Conservation (phyloP, 64 coral and sea anemone genomes). For the Montipora cactus region DNA sequence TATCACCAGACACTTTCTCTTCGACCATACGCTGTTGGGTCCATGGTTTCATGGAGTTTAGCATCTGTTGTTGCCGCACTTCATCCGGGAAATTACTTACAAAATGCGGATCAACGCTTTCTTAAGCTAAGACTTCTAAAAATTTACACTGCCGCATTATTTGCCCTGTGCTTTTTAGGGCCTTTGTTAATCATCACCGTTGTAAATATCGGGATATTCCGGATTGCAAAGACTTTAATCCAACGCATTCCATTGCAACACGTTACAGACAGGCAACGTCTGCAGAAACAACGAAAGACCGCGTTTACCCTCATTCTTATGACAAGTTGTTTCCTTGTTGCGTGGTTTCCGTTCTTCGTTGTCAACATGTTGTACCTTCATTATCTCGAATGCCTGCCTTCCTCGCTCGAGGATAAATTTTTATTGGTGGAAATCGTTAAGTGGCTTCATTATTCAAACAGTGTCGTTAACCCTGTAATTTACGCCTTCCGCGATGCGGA, state of each 20-base stretch:
- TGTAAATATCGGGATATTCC: slow-evolving; percentile 76
- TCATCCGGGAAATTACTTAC: slow-evolving; percentile 21
- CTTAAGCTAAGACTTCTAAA: slow-evolving; percentile 39
- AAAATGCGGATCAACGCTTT: not conserved
- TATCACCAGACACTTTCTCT: slow-evolving; percentile 71
- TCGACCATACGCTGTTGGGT: slow-evolving; percentile 55
- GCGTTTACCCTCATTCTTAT: slow-evolving; percentile 74
- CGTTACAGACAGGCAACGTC: not conserved
- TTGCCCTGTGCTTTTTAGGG: slow-evolving; percentile 62
- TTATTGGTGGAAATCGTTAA: slow-evolving; percentile 68
- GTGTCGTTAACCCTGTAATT: slow-evolving; percentile 77
- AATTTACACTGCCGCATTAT: slow-evolving; percentile 37
- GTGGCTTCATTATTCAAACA: slow-evolving; percentile 87
- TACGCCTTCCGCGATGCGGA: slow-evolving; percentile 82
- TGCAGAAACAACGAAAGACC: slow-evolving; percentile 71
- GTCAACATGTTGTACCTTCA: slow-evolving; percentile 67
- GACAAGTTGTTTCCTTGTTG: slow-evolving; percentile 78
- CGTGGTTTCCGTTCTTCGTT: slow-evolving; percentile 85
- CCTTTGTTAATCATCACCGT: slow-evolving; percentile 64
- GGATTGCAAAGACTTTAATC: slow-evolving; percentile 65
- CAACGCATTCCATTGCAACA: slow-evolving; percentile 17
- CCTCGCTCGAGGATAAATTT: not conserved
- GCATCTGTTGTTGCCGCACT: slow-evolving; percentile 41
- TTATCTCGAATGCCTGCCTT: slow-evolving; percentile 51
- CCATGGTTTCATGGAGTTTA: slow-evolving; percentile 56